These are phyloP conservation scores for Drosophila fungiperda DNA, from an alignment of 2,888 invertebrate genomes.

Conservation along the genomic window DNA sequence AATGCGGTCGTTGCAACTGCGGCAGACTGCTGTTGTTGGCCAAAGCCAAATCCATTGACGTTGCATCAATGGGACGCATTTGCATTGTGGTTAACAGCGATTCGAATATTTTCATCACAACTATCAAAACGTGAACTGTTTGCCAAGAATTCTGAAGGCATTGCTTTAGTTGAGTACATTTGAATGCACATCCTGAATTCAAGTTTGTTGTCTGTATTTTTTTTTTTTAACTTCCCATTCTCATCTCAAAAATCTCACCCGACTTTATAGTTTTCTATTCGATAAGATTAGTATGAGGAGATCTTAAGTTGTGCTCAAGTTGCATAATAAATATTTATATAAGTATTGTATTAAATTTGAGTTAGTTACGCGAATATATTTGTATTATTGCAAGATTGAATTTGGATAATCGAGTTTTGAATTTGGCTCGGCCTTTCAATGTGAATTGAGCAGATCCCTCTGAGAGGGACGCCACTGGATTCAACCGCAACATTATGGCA, in stretches of 20 bases:
- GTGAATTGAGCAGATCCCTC: conserved; percentile 3
- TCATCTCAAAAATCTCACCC: background rate
- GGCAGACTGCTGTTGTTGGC: conserved; percentile 9
- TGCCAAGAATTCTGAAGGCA: background rate
- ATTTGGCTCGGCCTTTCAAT: background rate
- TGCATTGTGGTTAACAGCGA: background rate
- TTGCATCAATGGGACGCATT: conserved; percentile 23
- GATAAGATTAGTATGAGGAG: too few relatives aligned
- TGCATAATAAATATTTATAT: background rate
- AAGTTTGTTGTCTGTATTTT: background rate
- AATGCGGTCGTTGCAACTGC: background rate
- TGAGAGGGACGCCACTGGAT: conserved; percentile 44
- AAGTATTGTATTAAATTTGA: background rate
- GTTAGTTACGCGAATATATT: background rate
- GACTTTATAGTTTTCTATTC: background rate
- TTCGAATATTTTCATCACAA: background rate
- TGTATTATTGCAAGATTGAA: background rate
- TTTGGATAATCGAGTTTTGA: background rate
- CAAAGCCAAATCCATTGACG: conserved; percentile 33
- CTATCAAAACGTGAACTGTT: background rate
- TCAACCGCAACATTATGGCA: conserved; percentile 49
- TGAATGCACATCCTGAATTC: background rate
- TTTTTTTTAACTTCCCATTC: too few relatives aligned
- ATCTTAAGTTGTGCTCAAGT: background rate
- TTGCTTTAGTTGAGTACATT: background rate